Evolutionary conservation across 2,888 invertebrate species (phyloP), one percentile per base, ranked within the genome.

Genomic region (Encarsia formosa): DNA sequence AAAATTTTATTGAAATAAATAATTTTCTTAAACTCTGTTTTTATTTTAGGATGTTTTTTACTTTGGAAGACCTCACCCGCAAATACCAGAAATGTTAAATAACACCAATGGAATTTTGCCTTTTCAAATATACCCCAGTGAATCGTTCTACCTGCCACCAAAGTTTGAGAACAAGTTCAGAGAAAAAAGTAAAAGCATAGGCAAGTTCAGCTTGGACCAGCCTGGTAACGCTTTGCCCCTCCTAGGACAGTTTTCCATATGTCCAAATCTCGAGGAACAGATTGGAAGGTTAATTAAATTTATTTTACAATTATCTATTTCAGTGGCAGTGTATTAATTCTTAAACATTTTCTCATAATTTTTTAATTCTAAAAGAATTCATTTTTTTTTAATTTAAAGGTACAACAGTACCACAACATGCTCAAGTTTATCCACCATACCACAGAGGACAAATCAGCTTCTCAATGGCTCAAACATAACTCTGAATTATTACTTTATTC

Each of bases 91-190:
- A 57, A 55, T 59, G n/a, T 43, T 37, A 2, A 23, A 13, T 16
- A 38, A 39, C 26, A 52, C 49, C 11, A 60, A 57, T n/a, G 51
- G 58, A 11, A 57, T 65, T 11, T 63, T 66, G 4, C 61, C 60
- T 6, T 69, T 69, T 57, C 67, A 69, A 60, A 55, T 63, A 16
- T 72, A 70, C 59, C 70, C 73, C 1, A 49, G 64, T 38, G 70
- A 71, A 55, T 61, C 64, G 2, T 66, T 70, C 19, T 22, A 58
- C 13, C 49, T 67, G n/a, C 65, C 73, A 0, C 61, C 62, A 3
- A 65, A 64, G 59, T 70, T 73, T 47, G 65, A 70, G 48, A 47
- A 61, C 5, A 55, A 63, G 37, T 54, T 71, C 41, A 61, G 60
- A 5, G 58, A 59, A 45, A 54, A 61, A 8, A 50, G 57, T 19